phyloP scores from a whole-genome alignment of 1,140 invertebrate species.

The Anoplolepis gracilipes region DNA sequence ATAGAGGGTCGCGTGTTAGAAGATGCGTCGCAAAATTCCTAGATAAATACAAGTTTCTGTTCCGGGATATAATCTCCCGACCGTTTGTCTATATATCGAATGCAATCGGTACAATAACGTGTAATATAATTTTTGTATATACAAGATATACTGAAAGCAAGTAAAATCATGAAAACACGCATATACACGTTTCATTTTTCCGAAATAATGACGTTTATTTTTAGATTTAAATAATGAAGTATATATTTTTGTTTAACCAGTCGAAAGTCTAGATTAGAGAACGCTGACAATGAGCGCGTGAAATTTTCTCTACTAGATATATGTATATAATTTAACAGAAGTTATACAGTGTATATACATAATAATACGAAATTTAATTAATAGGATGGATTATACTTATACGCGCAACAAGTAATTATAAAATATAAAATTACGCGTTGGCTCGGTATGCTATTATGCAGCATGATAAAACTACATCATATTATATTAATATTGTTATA shows the following conservation, averaged over 20 bases:
- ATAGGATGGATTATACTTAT: not conserved
- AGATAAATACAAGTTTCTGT: conserved; percentile 47
- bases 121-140: not conserved
- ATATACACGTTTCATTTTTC: not conserved
- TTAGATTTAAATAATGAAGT: not conserved
- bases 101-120: not conserved
- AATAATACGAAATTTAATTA: conserved; percentile 20
- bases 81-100: not conserved
- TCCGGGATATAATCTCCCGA: not conserved
- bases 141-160: not conserved
- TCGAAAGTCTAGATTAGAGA: conserved; percentile 6
- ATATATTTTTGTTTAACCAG: not conserved
- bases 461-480: not conserved
- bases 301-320: not conserved
- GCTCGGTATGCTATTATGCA: not conserved
- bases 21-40: conserved; percentile 22
- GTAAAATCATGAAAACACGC: too few relatives aligned
- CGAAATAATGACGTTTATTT: not conserved
- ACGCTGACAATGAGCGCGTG: not conserved
- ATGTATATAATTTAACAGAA: too few relatives aligned
- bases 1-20: not conserved
- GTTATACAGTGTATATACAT: not conserved
- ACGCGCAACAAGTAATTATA: not conserved
- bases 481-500: not conserved
- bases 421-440: not conserved